Evolutionary conservation across 2,113 vertebrate genomes (phyloP), one percentile per base, ranked within the genome.

Genomic region (Panthera uncia): DNA sequence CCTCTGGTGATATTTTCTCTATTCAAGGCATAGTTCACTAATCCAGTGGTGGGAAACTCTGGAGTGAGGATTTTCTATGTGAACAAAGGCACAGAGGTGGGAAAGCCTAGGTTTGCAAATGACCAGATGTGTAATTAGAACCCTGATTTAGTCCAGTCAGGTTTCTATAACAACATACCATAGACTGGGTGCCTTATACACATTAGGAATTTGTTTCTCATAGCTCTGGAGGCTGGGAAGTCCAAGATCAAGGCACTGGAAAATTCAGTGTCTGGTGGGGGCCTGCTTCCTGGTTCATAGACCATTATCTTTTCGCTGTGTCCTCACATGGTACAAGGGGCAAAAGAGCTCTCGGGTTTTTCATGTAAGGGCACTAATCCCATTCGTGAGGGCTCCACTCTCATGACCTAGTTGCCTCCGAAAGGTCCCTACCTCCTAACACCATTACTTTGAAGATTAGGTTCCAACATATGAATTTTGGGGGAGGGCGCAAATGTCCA

Each of bases 61-160:
- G 18, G 5, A 66, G 41, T 33, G 57, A 97, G 73, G 9, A 61
- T n/a, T 82, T 95, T 38, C 29, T n/a, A 0, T 69, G 12, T 15
- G 48, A 71, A 33, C 85, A 74, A 78, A 78, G 41, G 45, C 27
- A 45, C n/a, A 55, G 52, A 65, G 29, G 7, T 65, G 55, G 55
- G 71, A 92, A 96, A 31, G 68, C 83, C 48, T 38, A 36, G 63
- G 5, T 36, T 81, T 91, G 29, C 81, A 81, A 78, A 81, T 79
- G 66, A 55, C 78, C 78, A 38, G 41, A 4, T 50, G 31, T 15
- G 19, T 50, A 48, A 69, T 95, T 66, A 82, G 66, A 97, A 55
- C 50, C 38, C 14, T 45, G 38, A 25, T 57, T 80, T 80, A 10
- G 50, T 61, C 9, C 33, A 80, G 66, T 76, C 27, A 50, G 68